phyloP scores from a whole-genome alignment of 1,140 invertebrate genomes.

The Muscidifurax raptorellus region DNA sequence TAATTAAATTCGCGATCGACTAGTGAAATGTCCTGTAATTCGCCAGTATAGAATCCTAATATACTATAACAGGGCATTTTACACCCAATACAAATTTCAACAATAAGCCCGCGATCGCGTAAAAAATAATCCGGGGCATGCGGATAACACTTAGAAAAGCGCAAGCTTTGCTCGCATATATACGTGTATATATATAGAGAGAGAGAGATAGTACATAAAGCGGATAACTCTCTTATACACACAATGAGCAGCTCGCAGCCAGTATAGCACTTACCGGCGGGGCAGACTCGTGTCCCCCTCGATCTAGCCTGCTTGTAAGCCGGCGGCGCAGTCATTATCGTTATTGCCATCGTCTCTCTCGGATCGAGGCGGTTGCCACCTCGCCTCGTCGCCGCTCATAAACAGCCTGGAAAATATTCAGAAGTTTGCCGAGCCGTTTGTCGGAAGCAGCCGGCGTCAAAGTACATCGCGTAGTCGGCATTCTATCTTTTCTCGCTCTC shows the following conservation, averaged over 20 bases:
- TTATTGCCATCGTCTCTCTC: slow-evolving; percentile 44
- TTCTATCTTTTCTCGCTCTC: slow-evolving; percentile 23
- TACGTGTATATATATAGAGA: no score
- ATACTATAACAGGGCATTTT: no score
- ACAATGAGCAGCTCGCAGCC: no score
- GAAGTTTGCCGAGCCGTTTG: slow-evolving; percentile 57
- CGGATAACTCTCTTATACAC: neutral
- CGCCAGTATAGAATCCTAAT: no score
- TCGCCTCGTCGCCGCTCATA: slow-evolving; percentile 42
- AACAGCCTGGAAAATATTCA: slow-evolving; percentile 57
- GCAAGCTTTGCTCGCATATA: neutral
- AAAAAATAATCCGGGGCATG: neutral
- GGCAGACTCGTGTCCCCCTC: neutral
- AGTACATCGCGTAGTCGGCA: slow-evolving; percentile 50
- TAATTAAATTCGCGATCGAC: neutral
- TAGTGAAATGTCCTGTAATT: no score
- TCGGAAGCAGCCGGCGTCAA: slow-evolving; percentile 56
- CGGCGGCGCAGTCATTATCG: slow-evolving; percentile 12
- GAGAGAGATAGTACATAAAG: neutral
- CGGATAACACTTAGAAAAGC: neutral
- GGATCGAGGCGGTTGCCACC: slow-evolving; percentile 10
- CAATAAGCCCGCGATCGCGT: neutral
- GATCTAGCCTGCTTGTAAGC: neutral
- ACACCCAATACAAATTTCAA: neutral
- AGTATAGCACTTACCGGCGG: neutral